These are phyloP conservation scores for Argopecten irradians DNA, from an alignment of 1,140 invertebrate species.

Conservation along the genomic window DNA sequence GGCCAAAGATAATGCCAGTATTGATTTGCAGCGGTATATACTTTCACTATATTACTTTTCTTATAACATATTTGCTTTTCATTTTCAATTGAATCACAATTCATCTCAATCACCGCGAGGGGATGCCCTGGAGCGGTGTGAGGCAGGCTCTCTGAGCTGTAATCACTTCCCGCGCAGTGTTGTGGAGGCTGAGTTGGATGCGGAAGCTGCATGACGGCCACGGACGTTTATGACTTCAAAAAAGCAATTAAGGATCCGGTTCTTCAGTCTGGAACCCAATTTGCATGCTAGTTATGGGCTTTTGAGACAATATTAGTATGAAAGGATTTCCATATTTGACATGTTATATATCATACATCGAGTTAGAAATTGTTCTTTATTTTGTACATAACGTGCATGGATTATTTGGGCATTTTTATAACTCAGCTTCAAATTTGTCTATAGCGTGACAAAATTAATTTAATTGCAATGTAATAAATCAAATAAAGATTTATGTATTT, in stretches of 20 bases:
- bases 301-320: constrained; percentile 18
- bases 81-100: constrained; percentile 12
- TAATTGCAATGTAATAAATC: no score
- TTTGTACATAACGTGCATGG: no score
- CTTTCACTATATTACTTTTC: not conserved
- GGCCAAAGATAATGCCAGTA: not conserved
- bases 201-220: not conserved
- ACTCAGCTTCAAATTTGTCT: no score
- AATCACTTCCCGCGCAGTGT: constrained; percentile 14
- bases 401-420: no score
- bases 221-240: not conserved
- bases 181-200: not conserved
- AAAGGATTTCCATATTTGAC: not conserved
- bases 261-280: not conserved
- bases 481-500: no score
- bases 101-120: not conserved
- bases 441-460: no score
- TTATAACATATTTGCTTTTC: constrained; percentile 3
- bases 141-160: not conserved
- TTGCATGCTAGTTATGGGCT: constrained; percentile 15
- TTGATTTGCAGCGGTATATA: not conserved
- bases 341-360: not conserved
- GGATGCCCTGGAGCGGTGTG: not conserved
- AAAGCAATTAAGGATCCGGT: not conserved
- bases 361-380: not conserved